Percentiles rank a stretch among this genome's conserved stretches.
phyloP scores from a whole-genome alignment of 1,140 invertebrate genomes.

The Atta texana region DNA sequence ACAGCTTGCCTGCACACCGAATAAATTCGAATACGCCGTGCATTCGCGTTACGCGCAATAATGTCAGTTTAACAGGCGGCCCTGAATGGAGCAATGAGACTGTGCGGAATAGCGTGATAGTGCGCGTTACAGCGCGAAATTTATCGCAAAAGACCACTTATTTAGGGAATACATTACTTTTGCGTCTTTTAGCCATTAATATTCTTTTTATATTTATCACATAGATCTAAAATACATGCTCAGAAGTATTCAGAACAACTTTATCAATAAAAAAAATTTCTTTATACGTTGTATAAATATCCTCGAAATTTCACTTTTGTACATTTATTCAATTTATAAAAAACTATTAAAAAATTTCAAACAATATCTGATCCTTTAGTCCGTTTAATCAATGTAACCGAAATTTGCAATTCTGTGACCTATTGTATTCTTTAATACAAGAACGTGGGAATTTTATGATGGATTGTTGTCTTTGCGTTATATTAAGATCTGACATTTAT shows the following conservation, averaged over 20 bases:
- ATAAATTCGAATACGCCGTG: slow-evolving; percentile 65
- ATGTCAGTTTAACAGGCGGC: slow-evolving; percentile 53
- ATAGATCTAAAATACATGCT: background rate
- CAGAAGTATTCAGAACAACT: no score
- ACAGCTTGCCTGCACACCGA: slow-evolving; percentile 46
- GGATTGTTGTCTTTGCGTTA: slow-evolving; percentile 9
- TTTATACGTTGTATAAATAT: no score
- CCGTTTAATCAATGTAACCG: background rate
- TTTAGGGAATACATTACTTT: background rate
- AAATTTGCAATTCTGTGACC: background rate
- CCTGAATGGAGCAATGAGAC: slow-evolving; percentile 35
- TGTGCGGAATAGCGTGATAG: slow-evolving; percentile 33
- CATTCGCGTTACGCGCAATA: slow-evolving; percentile 48
- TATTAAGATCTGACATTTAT: slow-evolving; percentile 7
- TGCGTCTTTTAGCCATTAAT: background rate
- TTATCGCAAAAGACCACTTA: slow-evolving; percentile 35
- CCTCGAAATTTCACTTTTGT: no score
- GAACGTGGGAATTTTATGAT: background rate
- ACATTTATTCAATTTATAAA: no score
- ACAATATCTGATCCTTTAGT: no score
- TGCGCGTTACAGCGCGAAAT: slow-evolving; percentile 26
- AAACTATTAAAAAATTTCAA: no score
- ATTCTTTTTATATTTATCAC: background rate
- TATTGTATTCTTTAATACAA: background rate
- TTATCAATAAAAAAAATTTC: no score